Evolutionary conservation across 2,888 invertebrate species (phyloP).

Genomic region (Neocrepidodera transversa): DNA sequence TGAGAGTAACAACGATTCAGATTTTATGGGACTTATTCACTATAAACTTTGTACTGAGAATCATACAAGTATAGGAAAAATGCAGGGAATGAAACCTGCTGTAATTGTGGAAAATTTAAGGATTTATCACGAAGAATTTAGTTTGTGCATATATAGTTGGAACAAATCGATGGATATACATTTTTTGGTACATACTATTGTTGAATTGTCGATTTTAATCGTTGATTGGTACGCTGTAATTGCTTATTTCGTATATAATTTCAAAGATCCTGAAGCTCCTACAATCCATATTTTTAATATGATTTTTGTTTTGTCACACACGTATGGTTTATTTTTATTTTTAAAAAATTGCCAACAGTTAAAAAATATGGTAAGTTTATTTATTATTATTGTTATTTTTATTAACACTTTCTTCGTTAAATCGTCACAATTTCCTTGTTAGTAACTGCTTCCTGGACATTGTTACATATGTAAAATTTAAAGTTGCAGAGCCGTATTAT

Average conservation of each 20-base stretch:
- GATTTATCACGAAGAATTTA: constrained; percentile 55
- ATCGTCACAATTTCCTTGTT: too few relatives aligned
- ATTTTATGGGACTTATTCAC: constrained; percentile 51
- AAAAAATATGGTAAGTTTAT: constrained; percentile 55
- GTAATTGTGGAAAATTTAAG: constrained; percentile 56
- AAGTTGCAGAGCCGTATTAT: too few relatives aligned
- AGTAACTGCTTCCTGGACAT: too few relatives aligned
- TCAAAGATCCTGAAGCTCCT: constrained; percentile 48
- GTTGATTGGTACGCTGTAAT: constrained; percentile 58
- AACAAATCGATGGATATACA: constrained; percentile 56
- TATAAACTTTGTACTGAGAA: constrained; percentile 51
- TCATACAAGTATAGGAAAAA: constrained; percentile 44
- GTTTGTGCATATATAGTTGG: constrained; percentile 51
- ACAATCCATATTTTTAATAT: constrained; percentile 55
- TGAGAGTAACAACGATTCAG: constrained; percentile 50
- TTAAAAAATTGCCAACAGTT: constrained; percentile 55
- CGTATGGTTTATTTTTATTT: constrained; percentile 53
- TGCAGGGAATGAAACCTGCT: constrained; percentile 43
- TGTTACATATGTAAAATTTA: too few relatives aligned
- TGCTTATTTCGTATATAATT: constrained; percentile 54
- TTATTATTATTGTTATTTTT: too few relatives aligned
- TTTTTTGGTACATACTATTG: constrained; percentile 52
- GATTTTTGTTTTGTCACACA: constrained; percentile 54
- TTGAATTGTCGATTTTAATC: constrained; percentile 55
- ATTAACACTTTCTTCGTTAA: too few relatives aligned